phyloP scores from a whole-genome alignment of 2,797 vertebrate species.

The Pseudochromis fuscus region DNA sequence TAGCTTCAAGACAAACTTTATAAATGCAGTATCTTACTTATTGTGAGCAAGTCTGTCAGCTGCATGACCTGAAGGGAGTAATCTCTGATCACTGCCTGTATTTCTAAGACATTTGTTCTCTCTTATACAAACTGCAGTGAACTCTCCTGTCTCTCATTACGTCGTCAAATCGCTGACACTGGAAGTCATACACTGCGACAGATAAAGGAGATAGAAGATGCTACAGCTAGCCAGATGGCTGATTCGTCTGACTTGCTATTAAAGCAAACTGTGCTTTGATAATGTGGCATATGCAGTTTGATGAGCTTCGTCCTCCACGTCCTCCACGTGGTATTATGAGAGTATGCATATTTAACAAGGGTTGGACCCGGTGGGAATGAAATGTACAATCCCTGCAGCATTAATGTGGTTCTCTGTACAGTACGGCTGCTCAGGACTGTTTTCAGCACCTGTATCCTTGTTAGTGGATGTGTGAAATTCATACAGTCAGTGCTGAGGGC shows the following conservation, averaged over 20 bases:
- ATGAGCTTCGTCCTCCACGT: slow-evolving; percentile 15
- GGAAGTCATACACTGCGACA: not conserved
- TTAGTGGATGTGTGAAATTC: not conserved
- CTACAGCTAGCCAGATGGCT: slow-evolving; percentile 1
- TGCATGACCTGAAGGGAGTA: slow-evolving; percentile 23
- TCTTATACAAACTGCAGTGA: slow-evolving; percentile 1
- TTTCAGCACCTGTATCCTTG: not conserved
- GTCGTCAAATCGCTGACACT: slow-evolving; percentile 13
- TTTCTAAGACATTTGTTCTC: slow-evolving; percentile 25
- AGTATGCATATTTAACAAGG: slow-evolving; percentile 26
- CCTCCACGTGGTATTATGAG: slow-evolving; percentile 9
- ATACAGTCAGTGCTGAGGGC: not conserved
- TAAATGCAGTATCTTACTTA: slow-evolving; percentile 14
- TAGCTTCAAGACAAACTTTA: not conserved
- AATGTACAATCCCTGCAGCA: slow-evolving; percentile 8
- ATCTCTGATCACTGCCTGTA: not conserved
- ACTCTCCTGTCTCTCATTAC: slow-evolving; percentile 29
- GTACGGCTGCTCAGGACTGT: not conserved
- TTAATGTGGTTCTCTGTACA: not conserved
- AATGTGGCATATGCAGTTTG: slow-evolving; percentile 12
- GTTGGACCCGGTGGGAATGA: not conserved
- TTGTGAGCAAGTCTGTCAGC: slow-evolving; percentile 19
- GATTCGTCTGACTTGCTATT: not conserved
- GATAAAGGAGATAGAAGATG: slow-evolving; percentile 15
- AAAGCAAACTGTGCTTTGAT: slow-evolving; percentile 28